phyloP scores from a whole-genome alignment of 2,888 invertebrate genomes.

The Andrena hattorfiana region DNA sequence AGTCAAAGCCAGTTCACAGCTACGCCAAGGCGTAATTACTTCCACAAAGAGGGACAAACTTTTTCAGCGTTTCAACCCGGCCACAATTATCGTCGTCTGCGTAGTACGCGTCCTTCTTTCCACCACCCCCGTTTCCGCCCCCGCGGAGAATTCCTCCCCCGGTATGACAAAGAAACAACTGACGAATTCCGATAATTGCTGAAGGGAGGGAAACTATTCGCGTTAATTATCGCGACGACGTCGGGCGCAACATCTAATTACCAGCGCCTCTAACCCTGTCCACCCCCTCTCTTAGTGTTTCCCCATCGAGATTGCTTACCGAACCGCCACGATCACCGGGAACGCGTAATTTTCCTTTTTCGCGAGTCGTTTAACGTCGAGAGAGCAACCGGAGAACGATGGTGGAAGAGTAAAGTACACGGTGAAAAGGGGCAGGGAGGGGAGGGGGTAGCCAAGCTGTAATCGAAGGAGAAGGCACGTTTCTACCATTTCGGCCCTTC shows the following conservation, averaged over 20 bases:
- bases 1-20: conserved; percentile 21
- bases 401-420: neutral
- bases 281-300: neutral
- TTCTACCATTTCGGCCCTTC: neutral
- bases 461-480: neutral
- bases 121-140: conserved; percentile 5
- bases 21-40: conserved; percentile 57
- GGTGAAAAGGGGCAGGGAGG: no score
- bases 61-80: conserved; percentile 17
- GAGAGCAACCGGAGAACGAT: no score
- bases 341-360: neutral
- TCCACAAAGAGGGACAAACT: conserved; percentile 43
- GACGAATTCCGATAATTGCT: conserved; percentile 69
- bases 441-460: neutral
- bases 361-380: neutral
- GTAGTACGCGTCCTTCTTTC: conserved; percentile 22
- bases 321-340: neutral
- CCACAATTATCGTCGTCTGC: conserved; percentile 40
- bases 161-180: conserved; percentile 26
- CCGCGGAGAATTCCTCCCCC: conserved; percentile 3
- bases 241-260: conserved; percentile 72
- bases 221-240: conserved; percentile 72
- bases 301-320: conserved; percentile 25
- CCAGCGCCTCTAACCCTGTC: conserved; percentile 10
- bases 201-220: conserved; percentile 72